These are phyloP conservation scores for Eupithecia pulchellata DNA, from an alignment of 2,888 invertebrate genomes.

Conservation along the genomic window DNA sequence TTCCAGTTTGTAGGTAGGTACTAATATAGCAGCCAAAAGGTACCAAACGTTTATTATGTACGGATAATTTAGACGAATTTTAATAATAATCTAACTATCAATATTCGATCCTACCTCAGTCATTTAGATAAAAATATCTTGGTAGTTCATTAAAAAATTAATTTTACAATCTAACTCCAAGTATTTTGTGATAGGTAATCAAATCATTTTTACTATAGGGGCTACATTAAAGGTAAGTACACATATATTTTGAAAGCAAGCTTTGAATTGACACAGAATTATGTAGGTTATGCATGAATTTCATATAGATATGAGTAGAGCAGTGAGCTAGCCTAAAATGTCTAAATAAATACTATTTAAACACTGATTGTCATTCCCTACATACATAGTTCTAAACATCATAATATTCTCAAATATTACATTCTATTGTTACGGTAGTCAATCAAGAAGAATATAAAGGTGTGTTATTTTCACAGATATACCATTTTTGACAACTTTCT, in stretches of 20 bases:
- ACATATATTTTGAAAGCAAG: not conserved
- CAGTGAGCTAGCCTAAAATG: not conserved
- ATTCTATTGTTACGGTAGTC: not conserved
- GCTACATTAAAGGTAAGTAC: slow-evolving; percentile 4
- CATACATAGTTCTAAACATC: not conserved
- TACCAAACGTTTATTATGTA: slow-evolving; percentile 56
- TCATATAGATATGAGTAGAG: not conserved
- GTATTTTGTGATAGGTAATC: slow-evolving; percentile 11
- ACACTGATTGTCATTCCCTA: not conserved
- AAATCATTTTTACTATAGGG: slow-evolving; percentile 8
- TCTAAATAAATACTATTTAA: not conserved
- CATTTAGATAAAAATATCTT: slow-evolving; percentile 26
- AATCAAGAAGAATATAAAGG: not conserved
- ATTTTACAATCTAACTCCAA: slow-evolving; percentile 29
- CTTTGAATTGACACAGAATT: not conserved
- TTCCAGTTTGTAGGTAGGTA: slow-evolving; percentile 43
- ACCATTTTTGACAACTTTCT: not conserved
- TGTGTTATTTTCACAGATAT: not conserved
- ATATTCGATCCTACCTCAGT: slow-evolving; percentile 22
- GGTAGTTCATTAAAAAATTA: slow-evolving; percentile 19
- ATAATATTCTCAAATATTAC: not conserved
- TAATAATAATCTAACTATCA: slow-evolving; percentile 26
- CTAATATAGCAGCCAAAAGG: slow-evolving; percentile 64
- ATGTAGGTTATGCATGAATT: not conserved
- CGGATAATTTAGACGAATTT: slow-evolving; percentile 37